A percentile compares a stretch with the other conserved stretches of the same genome.
These are phyloP conservation scores for Pithecia hirsuta DNA, from an alignment of 2,797 vertebrate species.

Conservation along the genomic window DNA sequence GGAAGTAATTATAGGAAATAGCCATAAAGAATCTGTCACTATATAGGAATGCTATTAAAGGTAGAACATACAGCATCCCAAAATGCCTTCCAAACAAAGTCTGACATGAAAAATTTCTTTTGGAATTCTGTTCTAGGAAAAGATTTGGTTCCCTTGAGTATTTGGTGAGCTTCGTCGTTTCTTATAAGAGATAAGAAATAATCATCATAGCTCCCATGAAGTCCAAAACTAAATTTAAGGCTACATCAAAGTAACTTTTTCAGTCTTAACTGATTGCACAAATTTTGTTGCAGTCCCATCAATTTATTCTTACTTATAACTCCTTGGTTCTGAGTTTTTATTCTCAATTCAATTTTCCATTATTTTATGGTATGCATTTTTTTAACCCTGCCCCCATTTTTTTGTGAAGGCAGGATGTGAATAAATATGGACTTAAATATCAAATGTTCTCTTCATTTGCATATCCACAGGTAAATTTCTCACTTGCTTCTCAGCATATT, in stretches of 20 bases:
- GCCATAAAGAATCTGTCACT: background rate
- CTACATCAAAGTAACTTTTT: background rate
- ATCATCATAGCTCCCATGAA: background rate
- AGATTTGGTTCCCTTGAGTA: background rate
- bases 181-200: background rate
- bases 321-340: background rate
- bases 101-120: background rate
- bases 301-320: background rate
- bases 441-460: background rate
- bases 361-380: background rate
- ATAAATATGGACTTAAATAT: background rate
- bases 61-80: background rate
- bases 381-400: background rate
- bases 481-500: background rate
- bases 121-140: conserved; percentile 4
- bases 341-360: background rate
- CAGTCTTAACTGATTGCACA: background rate
- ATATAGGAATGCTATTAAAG: background rate
- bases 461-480: background rate
- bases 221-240: background rate
- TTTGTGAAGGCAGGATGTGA: background rate
- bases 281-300: background rate
- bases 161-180: background rate
- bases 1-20: background rate
- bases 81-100: background rate